Percentiles rank a stretch among this genome's conserved stretches.
Evolutionary conservation across 2,113 vertebrate genomes (phyloP).

Genomic region (Psammodynastes pulverulentus): DNA sequence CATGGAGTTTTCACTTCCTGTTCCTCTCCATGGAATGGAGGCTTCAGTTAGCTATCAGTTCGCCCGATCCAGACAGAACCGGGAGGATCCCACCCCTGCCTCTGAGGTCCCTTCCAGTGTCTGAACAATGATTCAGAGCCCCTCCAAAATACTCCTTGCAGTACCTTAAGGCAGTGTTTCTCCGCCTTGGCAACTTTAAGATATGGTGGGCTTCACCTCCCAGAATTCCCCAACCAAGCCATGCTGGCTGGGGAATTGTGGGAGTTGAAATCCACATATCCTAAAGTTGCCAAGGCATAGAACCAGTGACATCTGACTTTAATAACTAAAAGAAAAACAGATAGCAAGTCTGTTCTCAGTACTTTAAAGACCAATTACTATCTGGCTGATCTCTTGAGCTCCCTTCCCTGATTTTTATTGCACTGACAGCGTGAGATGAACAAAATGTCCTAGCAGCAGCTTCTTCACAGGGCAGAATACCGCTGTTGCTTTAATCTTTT

Average conservation of each 20-base stretch:
- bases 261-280: background rate
- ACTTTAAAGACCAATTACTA: slow-evolving; percentile 8
- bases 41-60: no score
- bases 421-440: background rate
- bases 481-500: background rate
- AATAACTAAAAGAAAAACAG: background rate
- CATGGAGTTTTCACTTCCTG: no score
- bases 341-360: background rate
- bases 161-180: background rate
- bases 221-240: background rate
- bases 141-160: background rate
- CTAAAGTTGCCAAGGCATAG: background rate
- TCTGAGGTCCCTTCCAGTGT: background rate
- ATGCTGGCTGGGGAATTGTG: background rate
- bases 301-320: background rate
- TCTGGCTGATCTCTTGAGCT: background rate
- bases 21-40: no score
- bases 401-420: background rate
- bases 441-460: background rate
- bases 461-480: background rate
- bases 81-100: no score
- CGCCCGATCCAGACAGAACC: no score
- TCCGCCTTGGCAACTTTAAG: background rate
- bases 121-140: background rate
- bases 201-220: background rate